Evolutionary conservation across 64 coral and sea anemone genomes (phyloP).

Genomic region (Montipora efflorescens): DNA sequence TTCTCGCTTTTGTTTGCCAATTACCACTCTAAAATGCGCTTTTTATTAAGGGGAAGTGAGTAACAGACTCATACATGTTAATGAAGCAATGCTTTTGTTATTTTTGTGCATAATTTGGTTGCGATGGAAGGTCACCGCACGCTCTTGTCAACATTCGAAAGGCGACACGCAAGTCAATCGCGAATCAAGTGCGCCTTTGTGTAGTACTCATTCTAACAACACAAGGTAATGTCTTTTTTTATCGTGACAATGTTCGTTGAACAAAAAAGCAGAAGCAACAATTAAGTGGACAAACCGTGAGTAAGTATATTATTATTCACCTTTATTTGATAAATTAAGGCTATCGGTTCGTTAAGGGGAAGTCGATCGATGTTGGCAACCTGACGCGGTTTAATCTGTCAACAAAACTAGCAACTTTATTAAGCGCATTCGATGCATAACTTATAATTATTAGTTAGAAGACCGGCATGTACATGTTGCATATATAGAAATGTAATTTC

Average conservation of each 20-base stretch:
- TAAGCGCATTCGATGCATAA: no score
- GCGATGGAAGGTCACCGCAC: neutral
- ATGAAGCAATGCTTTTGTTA: conserved; percentile 5
- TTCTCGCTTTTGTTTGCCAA: conserved; percentile 7
- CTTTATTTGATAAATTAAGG: neutral
- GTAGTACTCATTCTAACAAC: no score
- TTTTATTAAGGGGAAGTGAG: neutral
- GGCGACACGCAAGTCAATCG: neutral
- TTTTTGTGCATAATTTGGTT: conserved; percentile 52
- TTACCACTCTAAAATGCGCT: neutral
- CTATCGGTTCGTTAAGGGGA: conserved; percentile 8
- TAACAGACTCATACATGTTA: conserved; percentile 27
- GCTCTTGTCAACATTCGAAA: neutral
- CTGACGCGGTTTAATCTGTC: no score
- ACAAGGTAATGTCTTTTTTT: neutral
- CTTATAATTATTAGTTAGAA: no score
- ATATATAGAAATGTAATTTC: no score
- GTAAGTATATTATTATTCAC: neutral
- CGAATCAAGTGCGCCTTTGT: neutral
- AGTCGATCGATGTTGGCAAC: no score
- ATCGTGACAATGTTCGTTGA: neutral
- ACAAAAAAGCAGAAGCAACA: neutral
- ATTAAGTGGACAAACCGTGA: neutral
- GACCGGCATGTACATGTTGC: no score
- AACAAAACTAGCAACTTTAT: no score